Percentiles rank a stretch among this genome's conserved stretches.
Evolutionary conservation across 2,888 invertebrate species (phyloP).

Genomic region (Liodrosophila aerea): DNA sequence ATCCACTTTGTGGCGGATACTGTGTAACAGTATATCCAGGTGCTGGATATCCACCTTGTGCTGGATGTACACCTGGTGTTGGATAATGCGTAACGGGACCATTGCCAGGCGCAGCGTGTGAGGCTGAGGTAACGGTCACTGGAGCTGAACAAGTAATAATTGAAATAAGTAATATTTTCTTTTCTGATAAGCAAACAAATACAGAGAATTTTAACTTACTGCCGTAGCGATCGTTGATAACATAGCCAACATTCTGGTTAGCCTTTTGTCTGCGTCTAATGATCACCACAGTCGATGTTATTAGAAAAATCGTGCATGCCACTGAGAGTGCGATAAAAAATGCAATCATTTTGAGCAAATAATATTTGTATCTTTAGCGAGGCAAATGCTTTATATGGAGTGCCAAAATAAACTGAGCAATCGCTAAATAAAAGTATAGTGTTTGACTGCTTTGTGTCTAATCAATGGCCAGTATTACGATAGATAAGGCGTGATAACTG

Average conservation of each 20-base stretch:
- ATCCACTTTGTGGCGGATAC: conserved; percentile 11
- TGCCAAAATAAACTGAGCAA: conserved; percentile 20
- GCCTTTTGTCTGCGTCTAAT: conserved; percentile 13
- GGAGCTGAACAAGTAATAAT: conserved; percentile 3
- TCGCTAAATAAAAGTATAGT: too few relatives aligned
- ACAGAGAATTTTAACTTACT: too few relatives aligned
- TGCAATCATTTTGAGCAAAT: conserved; percentile 9
- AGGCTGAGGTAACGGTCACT: too few relatives aligned
- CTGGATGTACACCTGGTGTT: conserved; percentile 8
- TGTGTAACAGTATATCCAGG: background rate
- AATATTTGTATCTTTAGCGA: background rate
- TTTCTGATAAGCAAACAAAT: too few relatives aligned
- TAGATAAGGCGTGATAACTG: conserved; percentile 35
- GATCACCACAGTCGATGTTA: background rate
- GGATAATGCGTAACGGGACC: conserved; percentile 5
- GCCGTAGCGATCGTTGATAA: conserved; percentile 18
- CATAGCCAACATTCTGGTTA: conserved; percentile 23
- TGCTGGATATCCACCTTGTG: conserved; percentile 1
- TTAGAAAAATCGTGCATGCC: conserved; percentile 12
- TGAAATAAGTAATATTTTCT: background rate
- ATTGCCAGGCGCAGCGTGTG: background rate
- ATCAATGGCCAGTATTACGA: conserved; percentile 13
- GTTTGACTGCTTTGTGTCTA: too few relatives aligned
- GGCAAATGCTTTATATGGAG: conserved; percentile 12
- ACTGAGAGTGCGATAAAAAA: conserved; percentile 19